These are phyloP conservation scores for Nomada hirtipes DNA, from an alignment of 2,888 invertebrate species.

Conservation along the genomic window DNA sequence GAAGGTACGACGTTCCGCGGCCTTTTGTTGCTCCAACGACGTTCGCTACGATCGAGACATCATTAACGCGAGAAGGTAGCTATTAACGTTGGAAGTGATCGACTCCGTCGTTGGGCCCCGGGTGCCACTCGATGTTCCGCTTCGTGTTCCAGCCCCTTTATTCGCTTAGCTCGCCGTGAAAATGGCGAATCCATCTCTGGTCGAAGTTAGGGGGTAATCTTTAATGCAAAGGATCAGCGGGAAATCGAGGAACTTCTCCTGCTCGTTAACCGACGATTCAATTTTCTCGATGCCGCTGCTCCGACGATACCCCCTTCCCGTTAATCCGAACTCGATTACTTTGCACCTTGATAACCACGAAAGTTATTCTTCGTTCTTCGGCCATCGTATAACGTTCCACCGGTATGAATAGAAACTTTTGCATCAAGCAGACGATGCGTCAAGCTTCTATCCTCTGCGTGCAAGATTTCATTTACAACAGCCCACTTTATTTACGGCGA, in stretches of 20 bases:
- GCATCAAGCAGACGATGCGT: too few relatives aligned
- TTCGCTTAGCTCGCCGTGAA: background rate
- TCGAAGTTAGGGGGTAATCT: slow-evolving; percentile 7
- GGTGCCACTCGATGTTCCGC: background rate
- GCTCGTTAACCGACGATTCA: slow-evolving; percentile 37
- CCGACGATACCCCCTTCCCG: slow-evolving; percentile 17
- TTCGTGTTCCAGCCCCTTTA: background rate
- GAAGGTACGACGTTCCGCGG: background rate
- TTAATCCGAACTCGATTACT: slow-evolving; percentile 33
- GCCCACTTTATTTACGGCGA: too few relatives aligned
- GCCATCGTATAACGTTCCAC: background rate
- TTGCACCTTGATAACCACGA: slow-evolving; percentile 27
- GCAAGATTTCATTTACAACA: too few relatives aligned
- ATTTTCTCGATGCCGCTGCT: slow-evolving; percentile 25
- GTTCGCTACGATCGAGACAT: background rate
- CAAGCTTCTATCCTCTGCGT: too few relatives aligned
- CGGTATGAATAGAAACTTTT: background rate
- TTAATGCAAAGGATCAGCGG: slow-evolving; percentile 34
- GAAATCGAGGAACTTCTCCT: slow-evolving; percentile 19
- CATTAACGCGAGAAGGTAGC: slow-evolving; percentile 12
- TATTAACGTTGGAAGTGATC: slow-evolving; percentile 26
- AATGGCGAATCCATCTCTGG: background rate
- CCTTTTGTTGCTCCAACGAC: background rate
- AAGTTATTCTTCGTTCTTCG: background rate
- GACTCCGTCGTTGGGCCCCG: background rate